Percentiles rank a stretch among this genome's conserved stretches.
phyloP scores from a whole-genome alignment of 2,113 vertebrate species.

The Bubalus kerabau region DNA sequence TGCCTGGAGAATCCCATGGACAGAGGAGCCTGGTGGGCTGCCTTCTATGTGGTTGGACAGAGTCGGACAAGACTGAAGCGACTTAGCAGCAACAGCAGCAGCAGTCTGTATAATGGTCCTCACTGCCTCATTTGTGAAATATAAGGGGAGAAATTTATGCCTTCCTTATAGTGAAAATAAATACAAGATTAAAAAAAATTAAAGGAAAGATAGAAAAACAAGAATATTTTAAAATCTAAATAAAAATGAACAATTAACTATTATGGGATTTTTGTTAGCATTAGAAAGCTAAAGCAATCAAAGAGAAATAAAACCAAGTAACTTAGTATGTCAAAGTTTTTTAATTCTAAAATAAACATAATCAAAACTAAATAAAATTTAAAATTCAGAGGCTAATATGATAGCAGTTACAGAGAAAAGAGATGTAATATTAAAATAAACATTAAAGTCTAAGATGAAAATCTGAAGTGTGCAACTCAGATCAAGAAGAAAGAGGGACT shows the following conservation, averaged over 20 bases:
- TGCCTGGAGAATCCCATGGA: too few relatives aligned
- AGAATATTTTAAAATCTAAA: too few relatives aligned
- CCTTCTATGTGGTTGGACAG: too few relatives aligned
- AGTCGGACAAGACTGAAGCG: too few relatives aligned
- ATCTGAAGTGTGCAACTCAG: neutral
- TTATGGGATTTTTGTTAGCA: too few relatives aligned
- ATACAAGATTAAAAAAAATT: neutral
- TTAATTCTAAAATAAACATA: neutral
- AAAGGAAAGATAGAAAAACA: neutral
- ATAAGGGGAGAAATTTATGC: neutral
- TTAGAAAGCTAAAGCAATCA: too few relatives aligned
- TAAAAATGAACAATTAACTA: too few relatives aligned
- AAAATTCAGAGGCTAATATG: neutral
- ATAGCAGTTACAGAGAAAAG: neutral
- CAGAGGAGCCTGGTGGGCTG: too few relatives aligned
- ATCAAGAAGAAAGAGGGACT: neutral
- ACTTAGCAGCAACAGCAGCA: too few relatives aligned
- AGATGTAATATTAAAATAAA: neutral
- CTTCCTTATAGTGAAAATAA: neutral
- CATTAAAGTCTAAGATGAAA: neutral
- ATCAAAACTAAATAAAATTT: neutral
- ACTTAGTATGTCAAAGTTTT: neutral
- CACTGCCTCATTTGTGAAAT: neutral
- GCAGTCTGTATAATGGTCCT: too few relatives aligned
- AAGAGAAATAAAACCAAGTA: too few relatives aligned